These are phyloP conservation scores for Spizaetus ornatus DNA, from an alignment of 2,113 vertebrate species.

Conservation along the genomic window DNA sequence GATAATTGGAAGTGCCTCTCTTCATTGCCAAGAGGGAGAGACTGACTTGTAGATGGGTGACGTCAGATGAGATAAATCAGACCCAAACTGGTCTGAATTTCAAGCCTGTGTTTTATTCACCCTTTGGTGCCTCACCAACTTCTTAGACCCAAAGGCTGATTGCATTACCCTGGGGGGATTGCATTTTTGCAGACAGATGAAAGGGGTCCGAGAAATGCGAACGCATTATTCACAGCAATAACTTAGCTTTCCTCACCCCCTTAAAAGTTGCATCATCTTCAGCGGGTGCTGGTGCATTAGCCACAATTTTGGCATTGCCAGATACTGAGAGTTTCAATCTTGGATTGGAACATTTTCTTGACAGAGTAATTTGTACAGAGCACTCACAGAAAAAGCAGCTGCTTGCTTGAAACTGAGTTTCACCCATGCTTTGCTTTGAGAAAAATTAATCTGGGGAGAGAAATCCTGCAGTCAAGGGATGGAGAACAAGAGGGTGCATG, in stretches of 20 bases:
- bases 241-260: neutral
- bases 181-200: neutral
- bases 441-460: neutral
- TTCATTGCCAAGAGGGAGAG: neutral
- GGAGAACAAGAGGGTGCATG: neutral
- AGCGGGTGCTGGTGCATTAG: neutral
- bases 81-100: neutral
- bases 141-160: neutral
- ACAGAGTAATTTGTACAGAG: neutral
- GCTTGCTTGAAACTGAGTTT: neutral
- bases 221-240: neutral
- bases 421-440: neutral
- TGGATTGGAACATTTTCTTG: neutral
- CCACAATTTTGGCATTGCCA: neutral
- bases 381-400: neutral
- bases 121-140: fast-evolving
- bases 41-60: neutral
- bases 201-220: neutral
- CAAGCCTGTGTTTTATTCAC: neutral
- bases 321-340: neutral
- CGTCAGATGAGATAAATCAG: neutral
- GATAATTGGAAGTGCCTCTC: neutral
- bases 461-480: neutral
- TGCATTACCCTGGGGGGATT: neutral
- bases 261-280: neutral